Evolutionary conservation across 2,113 vertebrate species (phyloP).

Genomic region (Rhipidura dahli): DNA sequence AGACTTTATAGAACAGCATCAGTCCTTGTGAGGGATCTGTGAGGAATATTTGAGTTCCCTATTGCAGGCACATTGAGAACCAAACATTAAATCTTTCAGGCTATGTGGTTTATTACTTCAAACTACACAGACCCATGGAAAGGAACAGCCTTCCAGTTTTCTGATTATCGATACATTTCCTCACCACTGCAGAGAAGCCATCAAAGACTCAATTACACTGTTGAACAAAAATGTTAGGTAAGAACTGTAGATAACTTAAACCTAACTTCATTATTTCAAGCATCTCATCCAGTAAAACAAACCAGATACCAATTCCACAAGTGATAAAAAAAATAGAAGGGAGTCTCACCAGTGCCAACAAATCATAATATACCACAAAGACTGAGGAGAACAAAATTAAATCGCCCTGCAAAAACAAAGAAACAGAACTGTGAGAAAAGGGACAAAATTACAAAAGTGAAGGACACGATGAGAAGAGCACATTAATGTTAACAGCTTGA

Average conservation of each 20-base stretch:
- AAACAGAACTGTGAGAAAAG: not conserved
- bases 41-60: not conserved
- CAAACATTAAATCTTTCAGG: not conserved
- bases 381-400: not conserved
- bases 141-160: not conserved
- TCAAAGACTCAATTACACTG: not conserved
- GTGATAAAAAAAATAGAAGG: not conserved
- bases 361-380: not conserved
- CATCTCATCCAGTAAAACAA: not conserved
- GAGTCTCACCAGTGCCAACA: not conserved
- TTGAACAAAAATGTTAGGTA: not conserved
- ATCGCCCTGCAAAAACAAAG: not conserved
- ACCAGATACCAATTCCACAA: not conserved
- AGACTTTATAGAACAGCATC: not conserved
- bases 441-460: not conserved
- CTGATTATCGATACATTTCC: not conserved
- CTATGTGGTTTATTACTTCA: not conserved
- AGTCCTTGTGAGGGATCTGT: not conserved
- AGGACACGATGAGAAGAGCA: not conserved
- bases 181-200: not conserved
- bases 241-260: not conserved
- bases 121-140: not conserved
- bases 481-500: not conserved
- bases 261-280: not conserved
- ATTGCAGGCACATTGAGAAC: rapidly evolving